A percentile compares a stretch with the other conserved stretches of the same genome.
Conservation (phyloP, 1,140 invertebrate species). For the Lordiphosa mommai region DNA sequence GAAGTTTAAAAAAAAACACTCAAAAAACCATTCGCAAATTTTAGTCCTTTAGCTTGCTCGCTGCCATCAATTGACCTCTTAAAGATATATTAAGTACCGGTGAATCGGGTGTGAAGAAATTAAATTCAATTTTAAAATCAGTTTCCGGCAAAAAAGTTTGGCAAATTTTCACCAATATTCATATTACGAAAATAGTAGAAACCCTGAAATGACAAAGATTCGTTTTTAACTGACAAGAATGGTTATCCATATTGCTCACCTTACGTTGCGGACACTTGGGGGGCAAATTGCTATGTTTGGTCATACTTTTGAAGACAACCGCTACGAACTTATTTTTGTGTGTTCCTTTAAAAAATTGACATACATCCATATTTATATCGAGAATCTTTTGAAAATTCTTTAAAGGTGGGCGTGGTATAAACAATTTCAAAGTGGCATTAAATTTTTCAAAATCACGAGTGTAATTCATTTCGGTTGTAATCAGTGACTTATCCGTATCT, state of each 20-base stretch:
- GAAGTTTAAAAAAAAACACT: no score
- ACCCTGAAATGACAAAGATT: slow-evolving; percentile 18
- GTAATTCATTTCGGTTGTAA: slow-evolving; percentile 15
- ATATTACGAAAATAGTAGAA: slow-evolving; percentile 29
- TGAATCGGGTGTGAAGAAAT: slow-evolving; percentile 5
- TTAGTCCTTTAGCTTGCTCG: no score
- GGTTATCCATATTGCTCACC: neutral
- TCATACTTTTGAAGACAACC: slow-evolving; percentile 16
- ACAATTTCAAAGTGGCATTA: slow-evolving; percentile 33
- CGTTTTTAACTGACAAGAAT: no score
- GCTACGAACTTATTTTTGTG: slow-evolving; percentile 18
- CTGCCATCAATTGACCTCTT: slow-evolving; percentile 1
- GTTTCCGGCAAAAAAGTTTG: slow-evolving; percentile 29
- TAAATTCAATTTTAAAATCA: slow-evolving; percentile 37
- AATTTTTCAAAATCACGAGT: neutral
- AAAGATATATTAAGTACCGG: slow-evolving; percentile 10
- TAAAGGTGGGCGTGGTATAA: neutral
- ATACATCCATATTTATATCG: slow-evolving; percentile 30
- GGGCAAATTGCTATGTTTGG: neutral
- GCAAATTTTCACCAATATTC: slow-evolving; percentile 28
- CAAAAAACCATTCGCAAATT: no score
- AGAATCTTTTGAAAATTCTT: slow-evolving; percentile 23
- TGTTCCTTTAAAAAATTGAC: slow-evolving; percentile 21
- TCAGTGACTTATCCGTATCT: slow-evolving; percentile 9
- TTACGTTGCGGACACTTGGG: slow-evolving; percentile 35